Conservation (phyloP, 2,797 vertebrate genomes). For the Eidolon dupreanum region DNA sequence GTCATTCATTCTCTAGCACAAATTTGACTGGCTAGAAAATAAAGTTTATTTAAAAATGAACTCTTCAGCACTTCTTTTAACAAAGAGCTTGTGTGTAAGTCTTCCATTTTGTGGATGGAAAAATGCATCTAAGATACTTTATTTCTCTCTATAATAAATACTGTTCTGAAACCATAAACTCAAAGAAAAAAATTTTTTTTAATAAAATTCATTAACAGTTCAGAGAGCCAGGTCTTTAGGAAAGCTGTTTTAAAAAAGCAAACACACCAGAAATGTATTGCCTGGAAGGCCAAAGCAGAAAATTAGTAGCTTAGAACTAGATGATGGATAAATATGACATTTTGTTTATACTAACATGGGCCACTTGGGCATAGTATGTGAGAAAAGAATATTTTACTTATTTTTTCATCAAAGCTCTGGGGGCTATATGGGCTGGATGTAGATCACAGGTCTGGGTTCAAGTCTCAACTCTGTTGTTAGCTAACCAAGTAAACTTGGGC, state of each 20-base stretch:
- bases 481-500: neutral
- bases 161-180: conserved; percentile 59
- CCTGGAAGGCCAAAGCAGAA: neutral
- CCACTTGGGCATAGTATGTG: neutral
- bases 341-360: neutral
- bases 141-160: conserved; percentile 62
- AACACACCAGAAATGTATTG: neutral
- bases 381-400: neutral
- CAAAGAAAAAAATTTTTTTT: conserved; percentile 64
- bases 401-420: neutral
- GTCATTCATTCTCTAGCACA: conserved; percentile 67
- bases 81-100: conserved; percentile 1
- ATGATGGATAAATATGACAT: neutral
- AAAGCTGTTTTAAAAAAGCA: conserved; percentile 47
- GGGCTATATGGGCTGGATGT: neutral
- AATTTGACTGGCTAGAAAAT: conserved; percentile 77
- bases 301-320: conserved; percentile 9
- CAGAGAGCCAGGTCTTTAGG: conserved; percentile 38
- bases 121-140: conserved; percentile 52
- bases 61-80: conserved; percentile 69
- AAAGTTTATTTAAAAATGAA: conserved; percentile 79
- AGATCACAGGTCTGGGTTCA: neutral
- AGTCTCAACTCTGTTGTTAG: neutral
- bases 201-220: conserved; percentile 39
- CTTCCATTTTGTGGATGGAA: conserved; percentile 65